Evolutionary conservation across 2,113 vertebrate species (phyloP).

Genomic region (Salminus brasiliensis): DNA sequence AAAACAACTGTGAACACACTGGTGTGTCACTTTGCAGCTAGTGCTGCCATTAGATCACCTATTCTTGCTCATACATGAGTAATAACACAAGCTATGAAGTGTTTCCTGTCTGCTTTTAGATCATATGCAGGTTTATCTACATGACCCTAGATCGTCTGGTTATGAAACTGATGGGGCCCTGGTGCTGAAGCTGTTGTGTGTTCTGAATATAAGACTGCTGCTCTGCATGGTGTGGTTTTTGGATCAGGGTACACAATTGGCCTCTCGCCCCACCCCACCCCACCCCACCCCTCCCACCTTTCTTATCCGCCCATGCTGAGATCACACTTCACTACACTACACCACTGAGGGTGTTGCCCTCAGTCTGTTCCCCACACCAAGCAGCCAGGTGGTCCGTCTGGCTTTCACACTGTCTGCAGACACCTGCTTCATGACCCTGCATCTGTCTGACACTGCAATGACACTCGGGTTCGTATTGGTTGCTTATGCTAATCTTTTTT

Average conservation of each 20-base stretch:
- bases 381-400: slow-evolving; percentile 27
- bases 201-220: slow-evolving; percentile 21
- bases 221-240: slow-evolving; percentile 13
- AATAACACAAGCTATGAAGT: too few species aligned
- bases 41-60: neutral
- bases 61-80: neutral
- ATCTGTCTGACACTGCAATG: slow-evolving; percentile 24
- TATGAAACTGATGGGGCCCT: slow-evolving; percentile 43
- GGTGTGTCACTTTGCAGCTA: too few species aligned
- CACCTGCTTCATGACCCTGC: slow-evolving; percentile 16
- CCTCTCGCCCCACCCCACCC: slow-evolving; percentile 5
- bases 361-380: slow-evolving; percentile 23
- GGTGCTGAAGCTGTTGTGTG: slow-evolving; percentile 63
- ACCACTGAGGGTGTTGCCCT: slow-evolving; percentile 11
- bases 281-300: too few species aligned
- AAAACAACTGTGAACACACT: neutral
- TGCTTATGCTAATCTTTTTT: slow-evolving; percentile 27
- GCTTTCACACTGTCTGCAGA: slow-evolving; percentile 5
- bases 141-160: slow-evolving; percentile 9
- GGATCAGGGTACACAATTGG: slow-evolving; percentile 15
- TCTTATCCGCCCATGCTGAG: slow-evolving; percentile 32
- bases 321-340: slow-evolving; percentile 41
- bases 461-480: slow-evolving; percentile 3
- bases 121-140: too few species aligned
- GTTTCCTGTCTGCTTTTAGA: too few species aligned